Evolutionary conservation across 2,888 invertebrate species (phyloP), one percentile per base, ranked within the genome.

Genomic region (Bellardia pandia): DNA sequence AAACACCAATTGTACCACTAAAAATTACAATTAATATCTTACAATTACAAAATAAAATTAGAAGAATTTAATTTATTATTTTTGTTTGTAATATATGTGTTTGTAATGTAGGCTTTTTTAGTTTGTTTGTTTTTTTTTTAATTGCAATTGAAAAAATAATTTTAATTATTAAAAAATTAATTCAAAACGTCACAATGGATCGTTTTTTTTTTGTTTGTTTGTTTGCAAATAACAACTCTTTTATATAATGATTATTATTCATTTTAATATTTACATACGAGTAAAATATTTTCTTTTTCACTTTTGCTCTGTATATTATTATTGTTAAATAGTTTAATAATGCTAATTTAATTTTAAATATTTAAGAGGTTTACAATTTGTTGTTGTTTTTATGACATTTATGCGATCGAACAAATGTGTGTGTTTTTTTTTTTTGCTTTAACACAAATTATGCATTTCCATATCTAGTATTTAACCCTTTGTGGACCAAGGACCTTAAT

Each of bases 1-100:
- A 68, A 69, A 81, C 58, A 75, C 23, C 45, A 75, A 75, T 81
- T 81, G 66, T 74, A 74, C 33, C 58, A 74, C 45, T 56, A 45
- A 81, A 75, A 75, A 74, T 48, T 75, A 75, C 45, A 66, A 58
- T 69, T n/a, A 56, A 48, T 66, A 74, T 48, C n/a, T 68, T 74
- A 71, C 23, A 66, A 53, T 56, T 66, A 64, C 13, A 66, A 45
- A 62, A 71, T 37, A 51, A 48, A 69, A 40, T 45, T 11, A 58
- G 9, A 40, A 13, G 37, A 9, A 42, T 3, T 60, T 9, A 23
- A 16, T 45, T 56, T 78, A 78, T 51, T n/a, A 60, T 51, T 48
- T 60, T 60, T n/a, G 45, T 66, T 45, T 66, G 0, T 66, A 45
- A 2, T 56, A 5, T 56, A 9, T 56, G 9, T 2, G 16, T 48